Evolutionary conservation across 2,113 vertebrate species (phyloP), one percentile per base, ranked within the genome.

Genomic region (Ceratotherium simum): DNA sequence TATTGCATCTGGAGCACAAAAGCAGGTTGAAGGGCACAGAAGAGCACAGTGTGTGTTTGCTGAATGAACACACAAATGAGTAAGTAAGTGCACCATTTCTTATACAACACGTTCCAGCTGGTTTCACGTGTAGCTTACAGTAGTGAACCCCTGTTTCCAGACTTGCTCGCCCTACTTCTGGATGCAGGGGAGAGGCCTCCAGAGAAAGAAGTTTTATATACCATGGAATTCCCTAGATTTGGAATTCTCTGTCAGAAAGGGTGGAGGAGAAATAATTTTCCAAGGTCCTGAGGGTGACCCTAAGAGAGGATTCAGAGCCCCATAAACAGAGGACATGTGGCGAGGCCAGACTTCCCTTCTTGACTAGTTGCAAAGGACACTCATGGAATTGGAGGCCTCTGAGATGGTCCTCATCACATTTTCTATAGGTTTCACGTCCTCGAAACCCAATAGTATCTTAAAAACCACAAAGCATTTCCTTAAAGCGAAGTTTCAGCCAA

Each of bases 41-140:
- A 23, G 20, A 36, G 17, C 3, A 13, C 0, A 5, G 48, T 2
- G 5, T 2, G 0, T 12, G 2, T 51, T 20, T 80, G 16, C 6
- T 13, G 36, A 72, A 18, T 1, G 36, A 46, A 79, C 8, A 2
- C 58, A 8, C 0, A 11, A 29, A 2, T 2, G 6, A 70, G 3
- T 8, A 33, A 70, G 3, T 8, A 33, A 62, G 4, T 2, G 54
- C 6, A 5, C 54, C 7, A 6, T 17, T 51, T 42, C n/a, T 10
- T 20, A 58, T 4, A 14, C 9, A 73, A 9, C 2, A 14, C 46
- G 29, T 23, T 76, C 54, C 46, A 39, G 62, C 9, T 42, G 67
- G 46, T 48, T 79, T 48, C 21, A 39, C 21, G 5, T 65, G 13
- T 1, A 91, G 48, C 17, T 65, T 33, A 93, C 2, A 46, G 36